A percentile compares a stretch with the other conserved stretches of the same genome.
These are phyloP conservation scores for Sula dactylatra DNA, from an alignment of 2,113 vertebrate species.

Conservation along the genomic window DNA sequence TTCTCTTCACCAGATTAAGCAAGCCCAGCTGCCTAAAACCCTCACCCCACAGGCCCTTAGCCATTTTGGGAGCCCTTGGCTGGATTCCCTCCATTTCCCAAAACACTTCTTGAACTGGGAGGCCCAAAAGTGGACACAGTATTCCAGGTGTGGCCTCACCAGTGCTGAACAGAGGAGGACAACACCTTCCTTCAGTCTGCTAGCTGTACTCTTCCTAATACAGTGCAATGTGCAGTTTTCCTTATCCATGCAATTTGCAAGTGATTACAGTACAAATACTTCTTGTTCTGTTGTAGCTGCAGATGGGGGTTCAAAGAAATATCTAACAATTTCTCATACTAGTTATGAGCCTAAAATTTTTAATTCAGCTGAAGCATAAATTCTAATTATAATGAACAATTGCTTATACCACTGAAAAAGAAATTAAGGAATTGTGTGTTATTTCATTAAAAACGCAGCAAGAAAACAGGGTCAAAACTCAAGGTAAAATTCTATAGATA, in stretches of 20 bases:
- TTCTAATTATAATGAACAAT: neutral
- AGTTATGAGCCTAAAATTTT: neutral
- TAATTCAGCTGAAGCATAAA: conserved; percentile 7
- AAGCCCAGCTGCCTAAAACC: neutral
- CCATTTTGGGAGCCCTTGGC: fast-evolving
- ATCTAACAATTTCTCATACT: neutral
- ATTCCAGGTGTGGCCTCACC: neutral
- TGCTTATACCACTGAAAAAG: neutral
- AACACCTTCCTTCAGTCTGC: neutral
- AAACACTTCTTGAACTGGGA: neutral
- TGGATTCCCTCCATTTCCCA: neutral
- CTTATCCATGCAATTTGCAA: neutral
- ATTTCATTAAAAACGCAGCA: neutral
- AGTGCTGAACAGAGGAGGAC: neutral
- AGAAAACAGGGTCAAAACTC: neutral
- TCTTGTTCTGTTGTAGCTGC: neutral
- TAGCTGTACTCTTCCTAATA: neutral
- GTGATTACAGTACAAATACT: neutral
- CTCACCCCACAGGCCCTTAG: fast-evolving
- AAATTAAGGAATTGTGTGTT: neutral
- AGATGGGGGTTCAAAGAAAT: neutral
- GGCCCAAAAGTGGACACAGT: neutral
- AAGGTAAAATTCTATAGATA: neutral
- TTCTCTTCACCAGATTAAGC: neutral
- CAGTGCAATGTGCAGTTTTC: neutral